Evolutionary conservation across 2,888 invertebrate species (phyloP).

Genomic region (Ectemnius cavifrons): DNA sequence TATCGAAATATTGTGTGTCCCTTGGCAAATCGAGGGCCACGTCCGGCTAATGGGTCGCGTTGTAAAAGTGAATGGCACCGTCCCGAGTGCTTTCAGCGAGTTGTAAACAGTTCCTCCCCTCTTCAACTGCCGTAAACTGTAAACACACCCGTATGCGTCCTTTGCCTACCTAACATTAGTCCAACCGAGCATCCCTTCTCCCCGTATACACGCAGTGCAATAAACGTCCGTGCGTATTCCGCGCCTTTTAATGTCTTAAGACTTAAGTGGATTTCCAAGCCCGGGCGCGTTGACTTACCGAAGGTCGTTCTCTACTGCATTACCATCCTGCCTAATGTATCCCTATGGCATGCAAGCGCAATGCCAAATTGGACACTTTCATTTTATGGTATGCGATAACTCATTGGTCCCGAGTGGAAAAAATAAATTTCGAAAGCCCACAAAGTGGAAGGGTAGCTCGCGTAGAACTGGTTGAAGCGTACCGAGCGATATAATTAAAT

Average conservation of each 20-base stretch:
- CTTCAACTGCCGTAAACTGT: constrained; percentile 18
- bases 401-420: too few relatives aligned
- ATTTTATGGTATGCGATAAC: too few relatives aligned
- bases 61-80: constrained; percentile 34
- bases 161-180: constrained; percentile 9
- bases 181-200: background rate
- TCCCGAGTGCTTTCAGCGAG: constrained; percentile 1
- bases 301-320: constrained; percentile 9
- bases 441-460: too few relatives aligned
- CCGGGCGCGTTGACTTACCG: constrained; percentile 41
- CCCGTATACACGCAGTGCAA: constrained; percentile 17
- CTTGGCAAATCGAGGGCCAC: background rate
- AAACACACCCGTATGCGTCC: constrained; percentile 22
- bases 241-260: constrained; percentile 42
- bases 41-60: constrained; percentile 24
- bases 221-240: constrained; percentile 33
- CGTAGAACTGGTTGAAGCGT: too few relatives aligned
- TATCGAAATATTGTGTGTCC: constrained; percentile 30
- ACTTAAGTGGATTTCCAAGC: constrained; percentile 38
- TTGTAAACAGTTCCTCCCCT: constrained; percentile 27
- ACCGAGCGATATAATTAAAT: too few relatives aligned
- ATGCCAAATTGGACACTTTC: too few relatives aligned
- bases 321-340: background rate
- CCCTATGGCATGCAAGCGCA: too few relatives aligned
- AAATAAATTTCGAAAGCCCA: too few relatives aligned